Conservation (phyloP, 2,797 vertebrate species). For the Onychomys torridus region DNA sequence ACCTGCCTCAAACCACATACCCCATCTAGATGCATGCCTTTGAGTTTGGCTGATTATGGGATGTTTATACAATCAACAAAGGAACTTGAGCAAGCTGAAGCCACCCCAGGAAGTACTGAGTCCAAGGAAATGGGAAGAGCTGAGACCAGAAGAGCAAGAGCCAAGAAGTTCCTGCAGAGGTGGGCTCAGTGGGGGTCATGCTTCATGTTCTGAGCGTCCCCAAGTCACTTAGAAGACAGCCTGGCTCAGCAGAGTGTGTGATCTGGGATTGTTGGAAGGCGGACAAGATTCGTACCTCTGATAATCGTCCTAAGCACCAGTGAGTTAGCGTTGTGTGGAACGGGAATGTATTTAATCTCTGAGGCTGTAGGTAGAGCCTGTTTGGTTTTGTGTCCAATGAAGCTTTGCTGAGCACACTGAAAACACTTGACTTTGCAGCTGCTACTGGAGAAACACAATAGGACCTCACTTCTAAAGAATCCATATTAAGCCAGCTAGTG, state of each 20-base stretch:
- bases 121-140: not conserved
- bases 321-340: fast-evolving
- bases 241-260: fast-evolving
- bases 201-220: not conserved
- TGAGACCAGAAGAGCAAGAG: not conserved
- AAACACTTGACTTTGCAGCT: not conserved
- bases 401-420: no score
- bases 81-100: not conserved
- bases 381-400: not conserved
- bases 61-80: not conserved
- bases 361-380: not conserved
- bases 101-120: not conserved
- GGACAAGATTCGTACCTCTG: not conserved
- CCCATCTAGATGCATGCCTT: not conserved
- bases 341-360: fast-evolving
- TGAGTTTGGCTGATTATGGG: no score
- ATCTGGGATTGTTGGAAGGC: fast-evolving
- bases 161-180: not conserved
- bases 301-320: not conserved
- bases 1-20: not conserved
- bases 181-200: not conserved
- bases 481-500: no score
- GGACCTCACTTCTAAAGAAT: not conserved
- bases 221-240: not conserved
- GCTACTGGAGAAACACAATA: not conserved